Evolutionary conservation across 2,888 invertebrate genomes (phyloP).

Genomic region (Empis stercorea): DNA sequence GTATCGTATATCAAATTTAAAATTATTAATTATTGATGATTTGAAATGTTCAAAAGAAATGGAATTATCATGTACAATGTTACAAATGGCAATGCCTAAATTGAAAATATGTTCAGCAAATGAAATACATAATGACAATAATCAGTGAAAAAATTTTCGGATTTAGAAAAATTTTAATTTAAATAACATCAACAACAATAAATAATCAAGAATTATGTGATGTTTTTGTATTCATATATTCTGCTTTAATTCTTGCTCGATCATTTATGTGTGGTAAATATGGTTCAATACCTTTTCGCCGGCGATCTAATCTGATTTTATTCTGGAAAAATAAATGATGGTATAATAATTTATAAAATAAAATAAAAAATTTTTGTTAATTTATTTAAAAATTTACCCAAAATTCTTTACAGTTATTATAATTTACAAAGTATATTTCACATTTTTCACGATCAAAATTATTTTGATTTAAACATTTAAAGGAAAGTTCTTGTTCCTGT

Average conservation of each 20-base stretch:
- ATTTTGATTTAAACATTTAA: constrained; percentile 56
- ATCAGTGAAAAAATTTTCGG: neutral
- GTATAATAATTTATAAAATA: no score
- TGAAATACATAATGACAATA: constrained; percentile 19
- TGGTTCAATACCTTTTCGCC: constrained; percentile 49
- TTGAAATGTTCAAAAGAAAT: constrained; percentile 38
- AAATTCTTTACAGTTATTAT: constrained; percentile 65
- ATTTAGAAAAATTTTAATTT: neutral
- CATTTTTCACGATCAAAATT: constrained; percentile 55
- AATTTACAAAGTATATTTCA: constrained; percentile 55
- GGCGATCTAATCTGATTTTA: constrained; percentile 45
- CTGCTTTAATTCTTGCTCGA: constrained; percentile 49
- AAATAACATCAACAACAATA: neutral
- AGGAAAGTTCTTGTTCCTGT: constrained; percentile 64
- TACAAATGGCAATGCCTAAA: constrained; percentile 52
- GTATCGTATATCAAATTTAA: constrained; percentile 52
- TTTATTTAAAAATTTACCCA: constrained; percentile 48
- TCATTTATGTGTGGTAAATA: constrained; percentile 57
- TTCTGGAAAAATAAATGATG: constrained; percentile 39
- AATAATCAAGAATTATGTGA: constrained; percentile 6
- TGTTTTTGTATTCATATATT: constrained; percentile 39
- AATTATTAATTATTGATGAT: constrained; percentile 46
- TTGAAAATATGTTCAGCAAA: constrained; percentile 38
- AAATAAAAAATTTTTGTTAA: no score
- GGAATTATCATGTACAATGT: constrained; percentile 52